Percentiles rank a stretch among this genome's conserved stretches.
phyloP scores from a whole-genome alignment of 1,140 invertebrate genomes.

The Drosophila takahashii region DNA sequence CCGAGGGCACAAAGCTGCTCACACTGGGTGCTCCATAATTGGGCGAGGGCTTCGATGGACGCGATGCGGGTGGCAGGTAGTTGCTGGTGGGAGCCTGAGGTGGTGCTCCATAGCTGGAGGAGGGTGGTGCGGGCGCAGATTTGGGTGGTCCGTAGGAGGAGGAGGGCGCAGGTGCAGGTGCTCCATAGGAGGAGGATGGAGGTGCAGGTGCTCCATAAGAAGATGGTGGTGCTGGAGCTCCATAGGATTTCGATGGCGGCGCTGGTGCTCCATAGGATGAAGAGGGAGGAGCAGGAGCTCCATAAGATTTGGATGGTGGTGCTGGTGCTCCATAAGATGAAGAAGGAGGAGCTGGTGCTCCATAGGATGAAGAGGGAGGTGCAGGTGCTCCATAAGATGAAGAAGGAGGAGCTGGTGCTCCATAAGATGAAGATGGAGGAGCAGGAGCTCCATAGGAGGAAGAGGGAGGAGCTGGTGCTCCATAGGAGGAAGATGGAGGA shows the following conservation, averaged over 20 bases:
- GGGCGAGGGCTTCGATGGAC: slow-evolving; percentile 54
- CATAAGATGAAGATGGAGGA: slow-evolving; percentile 81
- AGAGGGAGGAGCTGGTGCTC: slow-evolving; percentile 70
- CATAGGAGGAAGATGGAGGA: slow-evolving; percentile 44
- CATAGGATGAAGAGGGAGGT: not conserved
- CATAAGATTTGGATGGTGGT: slow-evolving; percentile 80
- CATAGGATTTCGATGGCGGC: not conserved
- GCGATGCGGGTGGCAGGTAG: slow-evolving; percentile 59
- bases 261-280: slow-evolving; percentile 72
- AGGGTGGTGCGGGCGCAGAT: slow-evolving; percentile 70
- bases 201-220: slow-evolving; percentile 48
- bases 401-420: slow-evolving; percentile 62
- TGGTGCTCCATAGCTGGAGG: slow-evolving; percentile 83
- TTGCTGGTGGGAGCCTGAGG: slow-evolving; percentile 64
- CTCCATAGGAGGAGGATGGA: slow-evolving; percentile 83
- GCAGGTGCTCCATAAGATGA: slow-evolving; percentile 72
- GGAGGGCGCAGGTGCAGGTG: slow-evolving; percentile 76
- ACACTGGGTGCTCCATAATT: slow-evolving; percentile 77
- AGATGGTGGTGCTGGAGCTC: slow-evolving; percentile 46
- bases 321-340: slow-evolving; percentile 1
- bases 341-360: slow-evolving; percentile 63
- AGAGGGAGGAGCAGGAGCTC: slow-evolving; percentile 62
- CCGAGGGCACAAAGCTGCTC: slow-evolving; percentile 84
- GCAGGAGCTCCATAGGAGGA: not conserved
- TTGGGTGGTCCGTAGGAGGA: slow-evolving; percentile 82